Percentiles rank a stretch among this genome's conserved stretches.
These are phyloP conservation scores for Laticauda laticaudata DNA, from an alignment of 2,113 vertebrate genomes.

Conservation along the genomic window DNA sequence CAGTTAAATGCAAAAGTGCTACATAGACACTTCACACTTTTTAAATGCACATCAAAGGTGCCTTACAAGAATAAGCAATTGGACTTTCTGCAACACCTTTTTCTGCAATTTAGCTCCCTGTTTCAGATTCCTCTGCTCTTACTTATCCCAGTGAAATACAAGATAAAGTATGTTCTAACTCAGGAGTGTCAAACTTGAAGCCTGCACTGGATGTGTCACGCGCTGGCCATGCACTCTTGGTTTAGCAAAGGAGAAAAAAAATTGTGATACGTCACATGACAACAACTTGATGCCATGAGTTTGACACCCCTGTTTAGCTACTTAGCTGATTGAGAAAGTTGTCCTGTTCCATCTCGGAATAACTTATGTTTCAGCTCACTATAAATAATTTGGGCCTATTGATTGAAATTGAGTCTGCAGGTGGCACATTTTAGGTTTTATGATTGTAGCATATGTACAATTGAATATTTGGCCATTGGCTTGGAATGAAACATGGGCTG, in stretches of 20 bases:
- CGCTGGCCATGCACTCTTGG: too few relatives aligned
- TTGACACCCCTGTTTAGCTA: not conserved
- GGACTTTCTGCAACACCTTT: not conserved
- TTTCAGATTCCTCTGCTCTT: not conserved
- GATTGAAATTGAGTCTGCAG: constrained; percentile 63
- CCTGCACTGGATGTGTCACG: too few relatives aligned
- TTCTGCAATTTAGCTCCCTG: not conserved
- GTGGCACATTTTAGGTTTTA: constrained; percentile 62
- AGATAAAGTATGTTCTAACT: constrained; percentile 20
- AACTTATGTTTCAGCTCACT: constrained; percentile 22
- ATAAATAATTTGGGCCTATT: constrained; percentile 57
- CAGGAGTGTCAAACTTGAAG: too few relatives aligned
- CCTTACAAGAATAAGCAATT: not conserved
- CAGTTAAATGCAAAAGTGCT: not conserved
- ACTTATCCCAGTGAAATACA: not conserved
- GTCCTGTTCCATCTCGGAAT: not conserved
- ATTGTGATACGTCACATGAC: too few relatives aligned
- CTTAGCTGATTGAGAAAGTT: not conserved
- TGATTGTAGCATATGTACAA: constrained; percentile 59
- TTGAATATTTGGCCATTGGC: constrained; percentile 62
- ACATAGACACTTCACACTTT: not conserved
- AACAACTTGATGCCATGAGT: too few relatives aligned
- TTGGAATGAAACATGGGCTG: constrained; percentile 67
- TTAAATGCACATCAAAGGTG: not conserved
- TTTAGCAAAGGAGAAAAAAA: too few relatives aligned